These are phyloP conservation scores for Liolophura sinensis DNA, from an alignment of 1,140 invertebrate species.

Conservation along the genomic window DNA sequence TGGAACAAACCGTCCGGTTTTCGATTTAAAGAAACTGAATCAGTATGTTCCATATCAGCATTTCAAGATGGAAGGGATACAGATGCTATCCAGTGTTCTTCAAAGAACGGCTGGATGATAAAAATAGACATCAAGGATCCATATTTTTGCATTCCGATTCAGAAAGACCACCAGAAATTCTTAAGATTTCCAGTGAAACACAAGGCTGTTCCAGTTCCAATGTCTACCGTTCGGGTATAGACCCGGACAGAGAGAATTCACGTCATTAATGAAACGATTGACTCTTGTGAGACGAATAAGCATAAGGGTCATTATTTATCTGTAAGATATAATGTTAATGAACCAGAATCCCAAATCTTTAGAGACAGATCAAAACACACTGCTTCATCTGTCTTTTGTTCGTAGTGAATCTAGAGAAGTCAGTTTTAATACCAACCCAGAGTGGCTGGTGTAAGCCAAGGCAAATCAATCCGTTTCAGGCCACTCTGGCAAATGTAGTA, in stretches of 20 bases:
- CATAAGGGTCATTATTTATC: background rate
- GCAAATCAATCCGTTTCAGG: conserved; percentile 18
- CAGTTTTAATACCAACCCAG: conserved; percentile 4
- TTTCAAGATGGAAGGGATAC: conserved; percentile 27
- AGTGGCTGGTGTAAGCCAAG: conserved; percentile 15
- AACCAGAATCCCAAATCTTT: background rate
- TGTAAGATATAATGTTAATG: background rate
- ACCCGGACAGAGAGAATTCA: background rate
- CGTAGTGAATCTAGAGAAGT: conserved; percentile 14
- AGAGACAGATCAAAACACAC: background rate
- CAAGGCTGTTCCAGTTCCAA: too few species aligned
- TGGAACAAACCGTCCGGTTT: conserved; percentile 13
- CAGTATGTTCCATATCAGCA: conserved; percentile 14
- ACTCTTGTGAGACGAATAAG: background rate
- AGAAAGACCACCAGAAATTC: too few species aligned
- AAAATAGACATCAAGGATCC: conserved; percentile 23
- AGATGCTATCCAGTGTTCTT: conserved; percentile 7
- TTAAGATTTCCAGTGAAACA: too few species aligned
- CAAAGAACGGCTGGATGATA: background rate
- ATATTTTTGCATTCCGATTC: too few species aligned
- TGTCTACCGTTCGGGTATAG: too few species aligned
- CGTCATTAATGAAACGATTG: background rate
- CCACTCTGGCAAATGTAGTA: conserved; percentile 13
- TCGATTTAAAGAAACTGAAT: conserved; percentile 18
- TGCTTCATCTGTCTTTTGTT: conserved; percentile 6